A percentile compares a stretch with the other conserved stretches of the same genome.
Conservation (phyloP, 2,888 invertebrate genomes). For the Portevinia maculata region DNA sequence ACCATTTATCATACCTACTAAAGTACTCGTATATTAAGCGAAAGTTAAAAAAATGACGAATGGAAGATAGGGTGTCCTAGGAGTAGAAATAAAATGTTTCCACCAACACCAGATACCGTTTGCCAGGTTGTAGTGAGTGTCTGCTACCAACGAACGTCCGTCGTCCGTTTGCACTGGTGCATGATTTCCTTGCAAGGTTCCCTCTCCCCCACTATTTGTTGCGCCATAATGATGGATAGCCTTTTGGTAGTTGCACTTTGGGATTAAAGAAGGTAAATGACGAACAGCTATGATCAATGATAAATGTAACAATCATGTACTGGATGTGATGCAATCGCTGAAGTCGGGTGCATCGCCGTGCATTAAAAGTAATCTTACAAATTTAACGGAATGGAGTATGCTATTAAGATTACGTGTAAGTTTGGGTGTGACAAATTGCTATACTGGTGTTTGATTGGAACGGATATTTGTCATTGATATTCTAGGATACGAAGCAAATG, state of each 20-base stretch:
- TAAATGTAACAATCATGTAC: conserved; percentile 72
- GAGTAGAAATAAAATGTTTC: conserved; percentile 42
- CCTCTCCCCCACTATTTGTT: conserved; percentile 45
- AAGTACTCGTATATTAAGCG: too few relatives aligned
- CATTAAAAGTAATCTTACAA: conserved; percentile 52
- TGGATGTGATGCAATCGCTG: conserved; percentile 66
- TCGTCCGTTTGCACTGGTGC: background rate
- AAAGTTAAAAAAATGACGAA: background rate
- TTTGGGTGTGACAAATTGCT: conserved; percentile 67
- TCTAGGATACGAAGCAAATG: conserved; percentile 5
- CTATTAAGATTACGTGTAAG: conserved; percentile 42
- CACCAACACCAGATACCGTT: conserved; percentile 16
- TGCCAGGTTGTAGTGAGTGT: conserved; percentile 3
- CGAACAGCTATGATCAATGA: conserved; percentile 69
- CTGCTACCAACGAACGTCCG: background rate
- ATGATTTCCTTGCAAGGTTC: conserved; percentile 22
- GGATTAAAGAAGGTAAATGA: conserved; percentile 70
- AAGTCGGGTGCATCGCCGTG: conserved; percentile 50
- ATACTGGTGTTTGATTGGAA: conserved; percentile 46
- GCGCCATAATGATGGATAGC: conserved; percentile 67
- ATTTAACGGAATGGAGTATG: conserved; percentile 35
- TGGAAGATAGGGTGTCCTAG: background rate
- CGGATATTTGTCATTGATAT: conserved; percentile 50
- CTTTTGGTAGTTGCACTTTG: conserved; percentile 65
- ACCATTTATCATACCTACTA: too few relatives aligned